Conservation (phyloP, 2,888 invertebrate species). For the Philereme vetulata region DNA sequence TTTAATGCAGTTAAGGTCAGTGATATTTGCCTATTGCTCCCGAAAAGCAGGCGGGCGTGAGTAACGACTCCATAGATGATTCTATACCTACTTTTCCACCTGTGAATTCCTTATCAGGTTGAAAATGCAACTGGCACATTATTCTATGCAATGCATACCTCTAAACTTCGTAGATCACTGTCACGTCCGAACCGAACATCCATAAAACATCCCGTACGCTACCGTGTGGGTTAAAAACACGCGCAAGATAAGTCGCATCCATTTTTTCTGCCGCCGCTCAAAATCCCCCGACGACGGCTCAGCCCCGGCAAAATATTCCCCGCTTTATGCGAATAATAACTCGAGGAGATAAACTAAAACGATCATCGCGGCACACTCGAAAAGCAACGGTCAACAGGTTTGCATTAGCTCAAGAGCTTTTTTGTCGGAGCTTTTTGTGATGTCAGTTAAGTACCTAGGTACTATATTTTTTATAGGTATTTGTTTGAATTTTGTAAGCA, state of each 20-base stretch:
- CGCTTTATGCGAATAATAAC: slow-evolving; percentile 78
- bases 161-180: slow-evolving; percentile 30
- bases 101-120: no score
- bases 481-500: background rate
- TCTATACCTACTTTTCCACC: no score
- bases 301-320: slow-evolving; percentile 71
- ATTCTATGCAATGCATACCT: slow-evolving; percentile 11
- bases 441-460: slow-evolving; percentile 1
- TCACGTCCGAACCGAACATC: slow-evolving; percentile 35
- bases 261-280: slow-evolving; percentile 73
- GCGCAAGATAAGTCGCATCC: slow-evolving; percentile 73
- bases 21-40: no score
- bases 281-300: slow-evolving; percentile 74
- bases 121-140: background rate
- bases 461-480: background rate
- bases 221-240: slow-evolving; percentile 58
- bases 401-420: slow-evolving; percentile 10
- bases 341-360: slow-evolving; percentile 39
- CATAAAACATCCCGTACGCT: slow-evolving; percentile 70
- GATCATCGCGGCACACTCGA: slow-evolving; percentile 39
- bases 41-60: no score
- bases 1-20: no score
- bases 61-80: no score
- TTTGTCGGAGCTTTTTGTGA: slow-evolving; percentile 13
- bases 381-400: slow-evolving; percentile 33